Evolutionary conservation across 2,113 vertebrate species (phyloP), one percentile per base, ranked within the genome.

Genomic region (Sardina pilchardus): DNA sequence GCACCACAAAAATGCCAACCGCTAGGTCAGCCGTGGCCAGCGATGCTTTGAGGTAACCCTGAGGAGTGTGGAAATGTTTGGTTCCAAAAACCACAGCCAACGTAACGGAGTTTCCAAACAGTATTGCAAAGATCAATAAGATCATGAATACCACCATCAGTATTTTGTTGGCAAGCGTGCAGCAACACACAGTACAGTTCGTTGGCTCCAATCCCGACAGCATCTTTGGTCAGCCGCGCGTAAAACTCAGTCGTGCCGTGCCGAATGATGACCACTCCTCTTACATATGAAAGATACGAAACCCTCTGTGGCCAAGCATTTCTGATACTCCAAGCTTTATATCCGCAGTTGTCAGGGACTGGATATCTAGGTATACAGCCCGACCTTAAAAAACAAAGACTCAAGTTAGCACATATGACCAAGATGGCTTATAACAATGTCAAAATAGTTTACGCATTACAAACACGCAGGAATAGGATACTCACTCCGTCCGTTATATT

Each of bases 11-110:
- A 10, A 93, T 85, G 6, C 96, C 96, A 86, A 96, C 94, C 0
- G 94, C 93, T 50, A 96, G 88, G 63, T 96, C 95, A 0, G 95
- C 95, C 84, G 94, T 93, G 0, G 95, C 95, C 1, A 96, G 91
- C 0, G 96, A 96, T 0, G 94, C 95, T 90, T 96, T 96, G 86
- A 96, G 92, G 90, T 95, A 96, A 0, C 96, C 95, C 84, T 96
- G 95, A 0, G 95, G 92, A 0, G 93, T 95, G 86, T 93, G 94
- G 90, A 95, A 94, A 88, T 93, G 93, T 67, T 94, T 95, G 10
- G 92, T 95, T 34, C 94, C 93, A 0, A 95, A 42, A 56, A 96
- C 84, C 30, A 96, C 95, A 0, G 94, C 94, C 86, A 96, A 90
- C 67, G 95, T 96, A 84, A 96, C 86, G 7, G 90, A 50, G 89